A percentile compares a stretch with the other conserved stretches of the same genome.
These are phyloP conservation scores for Melopsittacus undulatus DNA, from an alignment of 2,797 vertebrate species.

Conservation along the genomic window DNA sequence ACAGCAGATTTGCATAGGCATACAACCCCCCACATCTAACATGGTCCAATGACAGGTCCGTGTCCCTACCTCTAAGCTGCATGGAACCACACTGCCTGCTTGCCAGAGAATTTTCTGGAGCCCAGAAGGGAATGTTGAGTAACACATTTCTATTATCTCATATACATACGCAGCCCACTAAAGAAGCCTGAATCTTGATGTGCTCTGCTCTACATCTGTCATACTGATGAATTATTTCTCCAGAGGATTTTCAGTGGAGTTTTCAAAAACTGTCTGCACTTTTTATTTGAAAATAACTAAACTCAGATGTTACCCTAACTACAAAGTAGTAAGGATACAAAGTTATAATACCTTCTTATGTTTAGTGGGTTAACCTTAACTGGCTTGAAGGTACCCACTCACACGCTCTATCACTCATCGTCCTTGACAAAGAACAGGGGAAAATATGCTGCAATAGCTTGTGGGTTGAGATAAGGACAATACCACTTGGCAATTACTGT, in stretches of 20 bases:
- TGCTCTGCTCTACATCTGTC: background rate
- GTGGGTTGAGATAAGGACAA: background rate
- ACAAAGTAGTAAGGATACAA: background rate
- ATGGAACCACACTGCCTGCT: too few species aligned
- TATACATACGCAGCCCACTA: accelerated
- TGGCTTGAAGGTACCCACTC: background rate
- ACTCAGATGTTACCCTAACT: background rate
- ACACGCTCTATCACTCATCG: background rate
- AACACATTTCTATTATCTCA: accelerated
- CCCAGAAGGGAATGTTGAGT: background rate
- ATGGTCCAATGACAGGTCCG: accelerated
- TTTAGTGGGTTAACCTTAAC: background rate
- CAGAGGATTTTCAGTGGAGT: background rate
- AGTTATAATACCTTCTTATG: background rate
- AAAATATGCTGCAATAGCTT: background rate
- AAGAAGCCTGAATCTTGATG: background rate
- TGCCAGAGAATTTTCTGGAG: background rate
- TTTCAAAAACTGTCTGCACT: background rate
- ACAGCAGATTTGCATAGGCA: accelerated
- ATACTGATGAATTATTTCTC: too few species aligned
- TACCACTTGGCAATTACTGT: background rate
- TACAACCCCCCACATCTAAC: background rate
- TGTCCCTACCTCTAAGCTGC: accelerated
- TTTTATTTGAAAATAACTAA: background rate
- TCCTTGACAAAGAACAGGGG: background rate